Evolutionary conservation across 1,140 invertebrate genomes (phyloP).

Genomic region (Meloidogyne exigua): DNA sequence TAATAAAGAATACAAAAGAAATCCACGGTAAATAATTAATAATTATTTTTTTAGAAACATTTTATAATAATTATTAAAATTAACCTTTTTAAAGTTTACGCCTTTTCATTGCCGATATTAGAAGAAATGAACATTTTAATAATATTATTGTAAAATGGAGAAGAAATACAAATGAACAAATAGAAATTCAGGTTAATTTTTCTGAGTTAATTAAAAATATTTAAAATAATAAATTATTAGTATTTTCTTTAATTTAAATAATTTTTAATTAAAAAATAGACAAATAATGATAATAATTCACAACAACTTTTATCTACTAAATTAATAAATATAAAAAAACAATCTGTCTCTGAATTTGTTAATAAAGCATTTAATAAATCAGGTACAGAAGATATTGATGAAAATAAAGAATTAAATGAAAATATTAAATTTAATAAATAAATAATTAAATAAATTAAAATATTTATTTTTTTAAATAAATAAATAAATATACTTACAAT

Average conservation of each 20-base stretch:
- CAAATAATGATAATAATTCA: neutral
- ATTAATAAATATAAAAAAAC: neutral
- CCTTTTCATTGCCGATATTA: neutral
- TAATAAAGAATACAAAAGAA: neutral
- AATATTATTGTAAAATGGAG: neutral
- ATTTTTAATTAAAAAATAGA: neutral
- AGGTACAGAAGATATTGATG: neutral
- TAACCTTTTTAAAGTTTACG: neutral
- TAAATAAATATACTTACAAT: no score
- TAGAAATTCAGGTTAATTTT: neutral
- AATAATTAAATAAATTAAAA: no score
- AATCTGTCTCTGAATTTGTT: neutral
- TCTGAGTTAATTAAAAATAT: no score
- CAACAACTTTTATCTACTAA: neutral
- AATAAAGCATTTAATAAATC: neutral
- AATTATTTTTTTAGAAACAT: no score
- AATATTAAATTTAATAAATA: neutral
- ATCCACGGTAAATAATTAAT: neutral
- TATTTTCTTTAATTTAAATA: no score
- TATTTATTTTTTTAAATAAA: no score
- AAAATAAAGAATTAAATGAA: neutral
- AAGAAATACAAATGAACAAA: neutral
- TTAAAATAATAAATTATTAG: no score
- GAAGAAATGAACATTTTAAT: neutral
- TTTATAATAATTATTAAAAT: no score